Evolutionary conservation across 1,140 invertebrate species (phyloP), one percentile per base, ranked within the genome.

Genomic region (Drosophila ironensis): DNA sequence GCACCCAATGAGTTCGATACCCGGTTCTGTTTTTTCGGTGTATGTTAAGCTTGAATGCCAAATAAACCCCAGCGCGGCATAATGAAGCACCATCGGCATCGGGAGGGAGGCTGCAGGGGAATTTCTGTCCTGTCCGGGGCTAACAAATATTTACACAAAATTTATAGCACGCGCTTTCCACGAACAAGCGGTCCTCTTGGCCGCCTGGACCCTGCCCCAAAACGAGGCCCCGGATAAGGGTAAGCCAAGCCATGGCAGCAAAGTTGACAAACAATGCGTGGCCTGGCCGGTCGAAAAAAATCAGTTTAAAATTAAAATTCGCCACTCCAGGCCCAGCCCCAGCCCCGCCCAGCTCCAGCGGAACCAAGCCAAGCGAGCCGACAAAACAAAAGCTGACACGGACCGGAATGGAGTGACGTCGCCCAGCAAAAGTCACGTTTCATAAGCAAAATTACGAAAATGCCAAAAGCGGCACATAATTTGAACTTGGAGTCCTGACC

Each of bases 381-480:
- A 33, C 53, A 38, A 63, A 47, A 72, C 70, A 53, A 73, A 78
- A 64, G 52, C 50, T 69, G 57, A 84, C 56, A 56, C 48, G 33
- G 35, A 17, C 52, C n/a, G 41, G 54, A 45, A 51, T 57, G 72
- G 46, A 50, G 22, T 45, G 60, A 52, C 52, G 40, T 37, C 42
- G 48, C 19, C 59, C 35, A 25, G 33, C 52, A 37, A 84, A 84
- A 80, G 80, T 84, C 80, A 80, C 80, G 74, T 84, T 84, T 84
- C 80, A 72, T 84, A 78, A 54, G 78, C 70, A 74, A 84, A 86
- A 84, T 87, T 84, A 84, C 80, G 80, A 78, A 86, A 84, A 78
- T 71, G 69, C 53, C 73, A 66, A 72, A 54, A 72, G 61, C 72
- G 72, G 72, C 78, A 72, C 78, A 82, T 82, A 82, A 84, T 84